Conservation (phyloP, 1,140 invertebrate genomes). For the Ganaspis sp. region DNA sequence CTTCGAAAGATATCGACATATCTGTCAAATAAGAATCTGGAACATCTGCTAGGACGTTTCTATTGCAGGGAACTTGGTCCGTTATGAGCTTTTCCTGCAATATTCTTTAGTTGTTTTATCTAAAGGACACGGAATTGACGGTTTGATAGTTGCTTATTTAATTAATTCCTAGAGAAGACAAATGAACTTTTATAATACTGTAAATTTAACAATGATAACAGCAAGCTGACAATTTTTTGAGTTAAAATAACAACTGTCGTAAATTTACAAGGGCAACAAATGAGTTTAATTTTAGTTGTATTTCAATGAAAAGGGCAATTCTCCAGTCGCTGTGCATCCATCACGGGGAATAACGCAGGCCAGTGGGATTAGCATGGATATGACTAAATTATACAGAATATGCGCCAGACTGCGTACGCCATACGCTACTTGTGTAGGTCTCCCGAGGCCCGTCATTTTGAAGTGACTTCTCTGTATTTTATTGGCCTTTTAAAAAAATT, state of each 20-base stretch:
- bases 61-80: conserved; percentile 35
- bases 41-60: conserved; percentile 64
- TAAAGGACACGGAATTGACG: not conserved
- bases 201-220: not conserved
- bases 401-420: conserved; percentile 70
- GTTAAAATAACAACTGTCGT: conserved; percentile 33
- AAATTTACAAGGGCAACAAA: conserved; percentile 65
- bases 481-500: conserved; percentile 29
- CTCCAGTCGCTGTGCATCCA: conserved; percentile 68
- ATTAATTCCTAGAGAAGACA: not conserved
- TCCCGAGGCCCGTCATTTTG: conserved; percentile 59
- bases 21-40: conserved; percentile 67
- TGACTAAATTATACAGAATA: conserved; percentile 72
- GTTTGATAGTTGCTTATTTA: not conserved
- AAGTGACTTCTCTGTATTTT: conserved; percentile 52
- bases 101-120: not conserved
- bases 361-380: conserved; percentile 72
- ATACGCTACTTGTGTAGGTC: conserved; percentile 62
- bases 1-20: conserved; percentile 66
- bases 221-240: not conserved
- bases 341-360: conserved; percentile 69
- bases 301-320: conserved; percentile 57
- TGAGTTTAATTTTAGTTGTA: conserved; percentile 72
- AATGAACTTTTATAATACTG: not conserved
- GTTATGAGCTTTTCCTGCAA: conserved; percentile 18